These are phyloP conservation scores for Agapetus fuscipes DNA, from an alignment of 2,888 invertebrate genomes.

Conservation along the genomic window DNA sequence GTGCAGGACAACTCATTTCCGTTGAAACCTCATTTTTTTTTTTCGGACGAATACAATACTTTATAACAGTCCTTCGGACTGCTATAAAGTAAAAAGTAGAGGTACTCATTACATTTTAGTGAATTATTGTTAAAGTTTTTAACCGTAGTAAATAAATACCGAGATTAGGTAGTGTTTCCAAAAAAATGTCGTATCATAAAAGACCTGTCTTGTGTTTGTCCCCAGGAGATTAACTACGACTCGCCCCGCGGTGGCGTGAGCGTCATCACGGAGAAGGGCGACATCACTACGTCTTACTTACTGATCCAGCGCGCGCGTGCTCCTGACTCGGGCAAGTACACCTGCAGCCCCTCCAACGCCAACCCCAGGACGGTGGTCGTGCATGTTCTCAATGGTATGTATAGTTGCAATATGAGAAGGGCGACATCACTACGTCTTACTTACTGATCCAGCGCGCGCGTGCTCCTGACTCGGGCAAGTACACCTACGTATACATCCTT, in stretches of 20 bases:
- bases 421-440: slow-evolving; percentile 64
- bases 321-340: slow-evolving; percentile 62
- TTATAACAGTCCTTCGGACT: too few relatives aligned
- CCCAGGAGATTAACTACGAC: slow-evolving; percentile 67
- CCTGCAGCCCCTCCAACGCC: slow-evolving; percentile 65
- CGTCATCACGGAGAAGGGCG: slow-evolving; percentile 67
- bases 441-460: slow-evolving; percentile 58
- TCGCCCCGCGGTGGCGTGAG: slow-evolving; percentile 67
- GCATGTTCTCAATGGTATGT: slow-evolving; percentile 63
- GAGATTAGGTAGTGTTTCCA: too few relatives aligned
- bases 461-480: slow-evolving; percentile 59
- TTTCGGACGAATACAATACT: too few relatives aligned
- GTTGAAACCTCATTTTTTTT: too few relatives aligned
- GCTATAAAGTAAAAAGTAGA: too few relatives aligned
- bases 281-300: slow-evolving; percentile 63
- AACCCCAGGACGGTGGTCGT: slow-evolving; percentile 62
- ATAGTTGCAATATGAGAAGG: too few relatives aligned
- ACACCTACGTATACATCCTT: too few relatives aligned
- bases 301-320: slow-evolving; percentile 57
- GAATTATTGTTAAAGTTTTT: too few relatives aligned
- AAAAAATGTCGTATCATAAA: too few relatives aligned
- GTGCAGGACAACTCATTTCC: too few relatives aligned
- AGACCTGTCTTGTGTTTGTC: not conserved
- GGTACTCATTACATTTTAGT: too few relatives aligned
- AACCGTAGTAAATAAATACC: too few relatives aligned